Percentiles rank a stretch among this genome's conserved stretches.
Conservation (phyloP, 2,113 vertebrate species). For the pig (Sus scrofa) region T2T-Sscrofa CM000824.6:207802001-207802500, state of each 20-base stretch:
- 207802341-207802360: not conserved
- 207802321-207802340: not conserved
- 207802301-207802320: not conserved
- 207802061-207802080: conserved; percentile 62
- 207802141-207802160: conserved; percentile 34
- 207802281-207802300: not conserved
- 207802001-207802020: not conserved
- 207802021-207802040: conserved; percentile 60
- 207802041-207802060: conserved; percentile 28
- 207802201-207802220: not conserved
- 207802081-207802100: conserved; percentile 33
- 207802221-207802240: not conserved
- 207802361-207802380: not conserved
- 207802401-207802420: not conserved
- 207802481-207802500: not conserved
- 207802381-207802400: not conserved
- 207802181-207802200: not conserved
- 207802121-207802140: conserved; percentile 45
- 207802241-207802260: not conserved
- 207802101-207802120: conserved; percentile 54
- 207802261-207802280: not conserved
- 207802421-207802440: not conserved
- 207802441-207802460: not conserved
- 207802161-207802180: not conserved
- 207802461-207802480: not conserved